A percentile compares a stretch with the other conserved stretches of the same genome.
phyloP scores from a whole-genome alignment of 2,113 vertebrate genomes.

The Crotophaga sulcirostris region DNA sequence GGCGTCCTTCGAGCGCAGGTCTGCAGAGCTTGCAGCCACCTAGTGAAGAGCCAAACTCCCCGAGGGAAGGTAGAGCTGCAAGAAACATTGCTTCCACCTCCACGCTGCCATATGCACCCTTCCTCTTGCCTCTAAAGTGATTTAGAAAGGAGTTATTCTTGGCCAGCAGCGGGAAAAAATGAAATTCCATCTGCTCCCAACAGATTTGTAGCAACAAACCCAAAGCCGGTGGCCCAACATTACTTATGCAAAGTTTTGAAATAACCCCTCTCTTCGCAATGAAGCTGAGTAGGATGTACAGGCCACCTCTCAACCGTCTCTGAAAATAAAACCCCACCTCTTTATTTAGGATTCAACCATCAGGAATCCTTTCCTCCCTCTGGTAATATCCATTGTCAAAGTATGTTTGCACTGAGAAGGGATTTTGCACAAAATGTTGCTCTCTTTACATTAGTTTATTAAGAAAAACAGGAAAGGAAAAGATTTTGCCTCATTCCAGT shows the following conservation, averaged over 20 bases:
- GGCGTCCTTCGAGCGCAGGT: accelerated
- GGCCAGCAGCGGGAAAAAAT: not conserved
- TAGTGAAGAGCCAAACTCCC: not conserved
- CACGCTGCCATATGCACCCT: not conserved
- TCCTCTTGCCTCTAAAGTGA: not conserved
- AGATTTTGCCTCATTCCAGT: not conserved
- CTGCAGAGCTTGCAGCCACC: not conserved
- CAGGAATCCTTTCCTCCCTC: not conserved
- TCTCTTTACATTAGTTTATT: not conserved
- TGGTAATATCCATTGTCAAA: not conserved
- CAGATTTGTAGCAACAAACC: not conserved
- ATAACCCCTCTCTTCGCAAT: not conserved
- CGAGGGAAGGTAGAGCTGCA: not conserved
- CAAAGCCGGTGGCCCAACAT: not conserved
- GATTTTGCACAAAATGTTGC: not conserved
- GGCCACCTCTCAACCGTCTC: not conserved
- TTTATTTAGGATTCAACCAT: not conserved
- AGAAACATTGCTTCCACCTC: not conserved
- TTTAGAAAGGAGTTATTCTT: constrained; percentile 28
- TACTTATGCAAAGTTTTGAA: not conserved
- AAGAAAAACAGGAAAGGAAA: not conserved
- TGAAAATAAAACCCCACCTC: not conserved
- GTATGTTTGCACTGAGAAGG: not conserved
- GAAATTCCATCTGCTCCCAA: constrained; percentile 46
- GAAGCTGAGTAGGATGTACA: not conserved